Percentiles rank a stretch among this genome's conserved stretches.
phyloP scores from a whole-genome alignment of 2,113 vertebrate genomes.

The Noctilio leporinus region DNA sequence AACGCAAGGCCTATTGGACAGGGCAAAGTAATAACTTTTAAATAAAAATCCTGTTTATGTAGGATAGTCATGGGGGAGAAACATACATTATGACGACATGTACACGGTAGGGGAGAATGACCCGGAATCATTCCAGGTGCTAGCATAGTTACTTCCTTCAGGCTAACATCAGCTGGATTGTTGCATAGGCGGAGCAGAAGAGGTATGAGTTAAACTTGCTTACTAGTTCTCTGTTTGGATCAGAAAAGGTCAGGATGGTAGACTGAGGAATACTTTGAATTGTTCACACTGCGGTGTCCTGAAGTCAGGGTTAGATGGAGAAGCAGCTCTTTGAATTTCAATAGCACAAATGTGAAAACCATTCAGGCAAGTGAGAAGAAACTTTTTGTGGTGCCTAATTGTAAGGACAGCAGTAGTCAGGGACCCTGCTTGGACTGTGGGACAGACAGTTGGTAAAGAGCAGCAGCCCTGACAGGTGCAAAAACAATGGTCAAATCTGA shows the following conservation, averaged over 20 bases:
- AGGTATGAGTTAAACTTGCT: not conserved
- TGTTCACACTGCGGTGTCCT: not conserved
- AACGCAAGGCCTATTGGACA: not conserved
- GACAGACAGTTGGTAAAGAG: not conserved
- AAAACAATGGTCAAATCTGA: not conserved
- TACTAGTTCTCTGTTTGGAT: not conserved
- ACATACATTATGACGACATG: rapidly evolving
- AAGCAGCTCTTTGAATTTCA: not conserved
- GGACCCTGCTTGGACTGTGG: not conserved
- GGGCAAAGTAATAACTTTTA: not conserved
- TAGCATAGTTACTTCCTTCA: not conserved
- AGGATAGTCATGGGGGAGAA: not conserved
- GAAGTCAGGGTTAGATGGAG: not conserved
- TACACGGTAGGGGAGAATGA: not conserved
- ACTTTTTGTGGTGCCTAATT: rapidly evolving
- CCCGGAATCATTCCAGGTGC: not conserved
- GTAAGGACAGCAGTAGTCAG: not conserved
- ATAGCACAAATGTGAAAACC: constrained; percentile 9
- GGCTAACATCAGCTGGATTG: not conserved
- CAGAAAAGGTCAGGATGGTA: not conserved
- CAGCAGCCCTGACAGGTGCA: not conserved
- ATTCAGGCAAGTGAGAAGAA: not conserved
- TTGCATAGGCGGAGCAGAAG: constrained; percentile 11
- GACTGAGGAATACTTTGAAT: not conserved
- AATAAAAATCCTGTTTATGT: not conserved